Evolutionary conservation across 2,113 vertebrate species (phyloP).

Genomic region (Odobenus rosmarus): DNA sequence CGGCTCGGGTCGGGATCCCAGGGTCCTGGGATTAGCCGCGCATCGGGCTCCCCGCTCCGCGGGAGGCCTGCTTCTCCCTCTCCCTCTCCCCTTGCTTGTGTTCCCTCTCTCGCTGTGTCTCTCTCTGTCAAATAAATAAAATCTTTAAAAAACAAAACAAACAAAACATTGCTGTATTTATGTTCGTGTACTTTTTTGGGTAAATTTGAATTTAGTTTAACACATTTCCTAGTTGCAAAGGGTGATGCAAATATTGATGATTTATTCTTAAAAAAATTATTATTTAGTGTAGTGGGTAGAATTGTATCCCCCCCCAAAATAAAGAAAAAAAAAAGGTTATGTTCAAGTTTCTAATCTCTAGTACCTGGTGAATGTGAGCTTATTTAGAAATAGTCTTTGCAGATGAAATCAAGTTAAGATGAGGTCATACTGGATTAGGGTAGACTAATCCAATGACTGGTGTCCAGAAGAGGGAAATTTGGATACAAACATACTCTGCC

Average conservation of each 20-base stretch:
- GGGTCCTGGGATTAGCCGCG: too few species aligned
- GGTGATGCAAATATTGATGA: not conserved
- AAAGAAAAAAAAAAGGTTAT: not conserved
- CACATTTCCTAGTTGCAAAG: constrained; percentile 22
- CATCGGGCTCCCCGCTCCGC: too few species aligned
- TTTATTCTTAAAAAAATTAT: not conserved
- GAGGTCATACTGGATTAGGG: not conserved
- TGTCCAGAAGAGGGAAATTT: not conserved
- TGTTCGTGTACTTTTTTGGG: not conserved
- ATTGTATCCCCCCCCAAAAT: not conserved
- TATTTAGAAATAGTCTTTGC: constrained; percentile 34
- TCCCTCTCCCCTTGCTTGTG: too few species aligned
- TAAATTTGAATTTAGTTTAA: constrained; percentile 39
- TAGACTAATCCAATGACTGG: not conserved
- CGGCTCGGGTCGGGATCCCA: too few species aligned
- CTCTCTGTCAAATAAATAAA: too few species aligned
- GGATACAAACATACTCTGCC: not conserved
- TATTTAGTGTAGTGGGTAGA: not conserved
- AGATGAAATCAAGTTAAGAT: constrained; percentile 30
- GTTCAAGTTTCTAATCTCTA: not conserved
- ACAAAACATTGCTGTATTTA: not conserved
- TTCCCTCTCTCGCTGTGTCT: too few species aligned
- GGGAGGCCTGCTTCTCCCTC: too few species aligned
- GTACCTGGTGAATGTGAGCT: not conserved
- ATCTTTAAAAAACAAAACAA: too few species aligned